Evolutionary conservation across 2,888 invertebrate species (phyloP).

Genomic region (Mimachlamys varia): DNA sequence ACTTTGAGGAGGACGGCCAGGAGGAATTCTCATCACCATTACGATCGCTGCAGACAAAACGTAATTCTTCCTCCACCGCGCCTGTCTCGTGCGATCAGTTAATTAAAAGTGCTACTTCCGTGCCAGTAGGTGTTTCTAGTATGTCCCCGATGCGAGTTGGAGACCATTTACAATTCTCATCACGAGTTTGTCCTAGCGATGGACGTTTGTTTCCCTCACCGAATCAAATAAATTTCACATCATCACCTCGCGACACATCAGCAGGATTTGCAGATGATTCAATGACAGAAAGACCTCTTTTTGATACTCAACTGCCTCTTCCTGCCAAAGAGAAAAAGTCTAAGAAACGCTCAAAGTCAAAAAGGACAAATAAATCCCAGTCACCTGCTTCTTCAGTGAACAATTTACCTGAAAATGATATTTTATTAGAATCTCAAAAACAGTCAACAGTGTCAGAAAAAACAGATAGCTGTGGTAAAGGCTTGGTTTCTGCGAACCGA

Average conservation of each 20-base stretch:
- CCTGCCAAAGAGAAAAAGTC: not conserved
- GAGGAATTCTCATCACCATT: constrained; percentile 64
- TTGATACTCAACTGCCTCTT: not conserved
- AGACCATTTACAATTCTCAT: constrained; percentile 5
- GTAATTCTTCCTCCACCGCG: constrained; percentile 49
- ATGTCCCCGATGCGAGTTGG: not conserved
- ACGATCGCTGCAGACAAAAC: constrained; percentile 57
- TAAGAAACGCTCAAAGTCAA: constrained; percentile 7
- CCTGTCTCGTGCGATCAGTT: constrained; percentile 4
- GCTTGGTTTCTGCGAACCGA: not conserved
- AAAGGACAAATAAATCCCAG: not conserved
- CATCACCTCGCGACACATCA: not conserved
- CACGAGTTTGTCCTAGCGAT: not conserved
- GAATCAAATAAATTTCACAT: not conserved
- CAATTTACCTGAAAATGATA: not conserved
- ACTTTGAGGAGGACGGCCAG: constrained; percentile 68
- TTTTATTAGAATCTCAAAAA: constrained; percentile 10
- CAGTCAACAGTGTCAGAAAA: not conserved
- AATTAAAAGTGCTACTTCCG: not conserved
- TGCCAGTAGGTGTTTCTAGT: not conserved
- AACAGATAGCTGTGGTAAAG: not conserved
- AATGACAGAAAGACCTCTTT: not conserved
- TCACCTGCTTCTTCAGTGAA: not conserved
- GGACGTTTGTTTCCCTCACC: not conserved
- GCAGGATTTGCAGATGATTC: not conserved